Percentiles rank a stretch among this genome's conserved stretches.
These are phyloP conservation scores for Bergia puertoricense DNA, from an alignment of 92 coral and sea anemone species.

Conservation along the genomic window DNA sequence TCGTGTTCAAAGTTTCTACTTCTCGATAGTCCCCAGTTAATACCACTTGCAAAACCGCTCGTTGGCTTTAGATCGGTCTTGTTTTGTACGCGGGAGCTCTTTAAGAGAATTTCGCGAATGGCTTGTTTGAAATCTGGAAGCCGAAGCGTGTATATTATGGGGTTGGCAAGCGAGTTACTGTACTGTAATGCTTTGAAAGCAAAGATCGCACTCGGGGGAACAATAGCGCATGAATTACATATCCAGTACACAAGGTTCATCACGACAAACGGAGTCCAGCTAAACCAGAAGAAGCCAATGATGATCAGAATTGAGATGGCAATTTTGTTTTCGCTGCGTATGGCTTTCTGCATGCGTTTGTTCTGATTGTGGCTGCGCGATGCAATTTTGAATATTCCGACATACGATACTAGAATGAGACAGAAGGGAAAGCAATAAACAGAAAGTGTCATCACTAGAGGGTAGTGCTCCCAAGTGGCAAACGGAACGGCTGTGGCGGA, in stretches of 20 bases:
- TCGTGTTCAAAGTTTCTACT: slow-evolving; percentile 1
- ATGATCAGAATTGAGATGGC: slow-evolving; percentile 57
- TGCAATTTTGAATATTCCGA: slow-evolving; percentile 59
- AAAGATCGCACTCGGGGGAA: slow-evolving; percentile 50
- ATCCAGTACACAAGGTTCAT: slow-evolving; percentile 68
- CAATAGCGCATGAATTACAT: slow-evolving; percentile 53
- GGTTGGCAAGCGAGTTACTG: slow-evolving; percentile 63
- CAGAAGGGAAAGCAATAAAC: slow-evolving; percentile 50
- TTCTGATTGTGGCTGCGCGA: slow-evolving; percentile 47
- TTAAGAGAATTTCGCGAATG: slow-evolving; percentile 28
- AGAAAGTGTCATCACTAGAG: slow-evolving; percentile 46
- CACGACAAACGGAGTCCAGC: slow-evolving; percentile 65
- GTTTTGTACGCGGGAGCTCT: slow-evolving; percentile 9
- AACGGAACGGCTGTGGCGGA: slow-evolving; percentile 51
- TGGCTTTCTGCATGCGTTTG: slow-evolving; percentile 38
- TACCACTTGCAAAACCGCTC: not conserved
- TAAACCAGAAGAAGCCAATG: slow-evolving; percentile 55
- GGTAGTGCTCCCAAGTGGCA: slow-evolving; percentile 55
- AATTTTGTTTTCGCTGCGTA: slow-evolving; percentile 52
- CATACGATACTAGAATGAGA: slow-evolving; percentile 51
- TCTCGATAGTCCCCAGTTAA: slow-evolving; percentile 24
- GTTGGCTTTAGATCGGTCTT: not conserved
- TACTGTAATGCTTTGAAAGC: slow-evolving; percentile 62
- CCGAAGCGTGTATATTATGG: slow-evolving; percentile 55
- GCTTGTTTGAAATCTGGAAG: slow-evolving; percentile 61